Base-by-base conservation (phyloP, 1,140 invertebrate genomes). In the Caerostris extrusa region DNA sequence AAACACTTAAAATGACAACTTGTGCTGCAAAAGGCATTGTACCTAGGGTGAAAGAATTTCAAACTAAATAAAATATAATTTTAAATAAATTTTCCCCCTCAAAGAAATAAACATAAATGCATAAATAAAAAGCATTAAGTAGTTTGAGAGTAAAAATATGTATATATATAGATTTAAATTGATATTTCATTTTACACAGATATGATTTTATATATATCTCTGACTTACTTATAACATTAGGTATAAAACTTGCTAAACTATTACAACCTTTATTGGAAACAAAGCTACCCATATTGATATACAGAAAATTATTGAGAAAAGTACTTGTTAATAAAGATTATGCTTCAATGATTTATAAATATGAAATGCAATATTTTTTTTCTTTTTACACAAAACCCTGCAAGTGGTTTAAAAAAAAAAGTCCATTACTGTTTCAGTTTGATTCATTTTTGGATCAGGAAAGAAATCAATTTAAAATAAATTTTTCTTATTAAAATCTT, bases 1-100 rank as follows among this genome's bases (percentile, higher is more conserved):
- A 58, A 85, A 85, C 17, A 85, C 6, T 85, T 58, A 57, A 85
- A 53, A 50, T 77, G 71, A 77, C 67, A 69, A 69, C 19, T 69
- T 69, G n/a, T 69, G 17, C 17, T 77, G 69, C 50, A 77, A 50
- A 77, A 10, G 34, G 71, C 71, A 77, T 77, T 67, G n/a, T 14
- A 67, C 61, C 12, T 67, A 67, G 17, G 4, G 12, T 67, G 61
- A 67, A 34, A 67, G 61, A 67, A 67, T 67, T 67, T 67, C 5
- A n/a, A 67, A 14, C 3, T 5, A 77, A 53, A 12, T 50, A 77
- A 19, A 77, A 77, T 53, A 77, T 7, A 53, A 34, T 50, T 77
- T 50, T 77, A 77, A 12, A 12, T 53, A 50, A 77, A 64, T 64
- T 64, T 64, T 12, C 14, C 53, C 34, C 14, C 53, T 77, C 53